Evolutionary conservation across 2,113 vertebrate genomes (phyloP), one percentile per base, ranked within the genome.

Genomic region (Neotragus moschatus): DNA sequence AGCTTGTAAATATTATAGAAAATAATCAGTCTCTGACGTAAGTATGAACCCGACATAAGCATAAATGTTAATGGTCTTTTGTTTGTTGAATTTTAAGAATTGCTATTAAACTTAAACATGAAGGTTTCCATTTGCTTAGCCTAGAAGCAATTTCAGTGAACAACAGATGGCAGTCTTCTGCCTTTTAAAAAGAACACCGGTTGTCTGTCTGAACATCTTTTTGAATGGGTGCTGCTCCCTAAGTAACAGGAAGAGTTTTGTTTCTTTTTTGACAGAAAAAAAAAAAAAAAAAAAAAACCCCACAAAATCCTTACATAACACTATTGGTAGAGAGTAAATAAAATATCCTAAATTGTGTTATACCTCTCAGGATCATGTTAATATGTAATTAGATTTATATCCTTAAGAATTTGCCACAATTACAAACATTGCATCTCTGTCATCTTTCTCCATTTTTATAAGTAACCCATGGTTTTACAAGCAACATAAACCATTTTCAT

Each of bases 121-220:
- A 66, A 97, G 63, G 28, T 63, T 91, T 77, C 47, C 26, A 28
- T 91, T 56, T n/a, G 15, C 16, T 97, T 80, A 3, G 7, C 0
- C 0, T 79, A 33, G 94, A 97, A 96, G 45, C 26, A 66, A 96
- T 66, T 25, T 87, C 53, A 82, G 21, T 80, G 49, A 97, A 97
- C 98, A 98, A 94, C 97, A 99, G 99, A 85, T 98, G 98, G 98
- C 98, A 98, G 96, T 95, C 28, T 98, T 98, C 97, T 91, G 87
- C 98, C 93, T 99, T 97, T 94, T 51, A 81, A 96, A 94, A 97
- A 7, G 3, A 51, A 70, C 81, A 58, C 21, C 0, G 9, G 63
- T 51, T 84, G 84, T 84, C 15, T 79, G 84, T 84, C 15, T 3
- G 47, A 84, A 33, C 16, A 56, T 49, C 66, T 87, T 87, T 85